Evolutionary conservation across 1,140 invertebrate genomes (phyloP), one percentile per base, ranked within the genome.

Genomic region (Vanessa tameamea): DNA sequence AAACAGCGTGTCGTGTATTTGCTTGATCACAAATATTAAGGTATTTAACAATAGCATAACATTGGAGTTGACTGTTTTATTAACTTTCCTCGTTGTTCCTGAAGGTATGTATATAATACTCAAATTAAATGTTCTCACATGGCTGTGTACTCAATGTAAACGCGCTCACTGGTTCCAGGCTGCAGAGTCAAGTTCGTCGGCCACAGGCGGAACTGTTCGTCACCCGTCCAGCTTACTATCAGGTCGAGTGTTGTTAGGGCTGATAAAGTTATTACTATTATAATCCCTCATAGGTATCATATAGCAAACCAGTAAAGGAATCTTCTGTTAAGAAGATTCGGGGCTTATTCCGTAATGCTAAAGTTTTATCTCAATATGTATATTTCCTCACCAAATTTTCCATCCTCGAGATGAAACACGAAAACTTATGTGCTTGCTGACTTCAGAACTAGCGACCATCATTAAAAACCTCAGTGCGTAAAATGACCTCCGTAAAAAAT

Each of bases 91-190:
- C 26, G 26, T 31, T 31, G 26, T 31, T 31, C 26, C 26, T 51
- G 37, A 15, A 20, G 14, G 3, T 31, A 31, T 31, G 6, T 31
- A 31, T 31, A 31, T 31, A 31, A 1, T 31, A 31, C 26, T 31
- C 6, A 31, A 57, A 23, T 20, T 11, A 23, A 23, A 13, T 9
- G 3, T 57, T 23, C 20, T 26, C 11, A 76, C 74, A 48, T 72
- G 37, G 74, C 68, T 15, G 64, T 67, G 48, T 67, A 76, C 15
- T 76, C 69, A 14, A 76, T 57, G 37, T 72, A 76, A 7, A 76
- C 31, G 8, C 69, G 64, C 31, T 51, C 64, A n/a, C 74, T 61
- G 11, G 15, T 13, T 7, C 55, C 26, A 37, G 64, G 55, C 13
- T 13, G 23, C 14, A 76, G 47, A 23, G 31, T 31, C 11, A 76